phyloP scores from a whole-genome alignment of 2,888 invertebrate genomes.

The Drosophila macrospina region DNA sequence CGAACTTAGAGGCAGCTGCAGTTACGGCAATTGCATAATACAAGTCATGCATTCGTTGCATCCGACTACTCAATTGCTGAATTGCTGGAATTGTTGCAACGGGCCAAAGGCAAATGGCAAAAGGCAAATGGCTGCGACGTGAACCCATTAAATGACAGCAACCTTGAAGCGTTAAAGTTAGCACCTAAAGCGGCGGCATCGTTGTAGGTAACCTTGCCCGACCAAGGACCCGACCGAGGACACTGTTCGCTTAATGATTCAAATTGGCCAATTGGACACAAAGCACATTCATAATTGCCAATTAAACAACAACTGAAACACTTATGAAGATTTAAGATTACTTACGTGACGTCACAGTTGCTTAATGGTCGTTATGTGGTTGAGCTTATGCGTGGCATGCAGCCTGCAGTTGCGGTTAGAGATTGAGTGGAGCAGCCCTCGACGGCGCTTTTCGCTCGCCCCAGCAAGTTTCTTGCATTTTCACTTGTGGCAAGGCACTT shows the following conservation, averaged over 20 bases:
- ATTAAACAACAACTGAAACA: conserved; percentile 18
- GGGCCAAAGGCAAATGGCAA: conserved; percentile 30
- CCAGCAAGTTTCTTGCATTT: conserved; percentile 29
- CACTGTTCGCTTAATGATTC: conserved; percentile 26
- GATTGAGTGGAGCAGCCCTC: conserved; percentile 26
- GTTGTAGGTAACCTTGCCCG: conserved; percentile 47
- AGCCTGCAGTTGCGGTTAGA: conserved; percentile 1
- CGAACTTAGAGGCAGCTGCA: conserved; percentile 1
- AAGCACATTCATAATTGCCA: conserved; percentile 25
- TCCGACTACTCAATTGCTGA: not conserved
- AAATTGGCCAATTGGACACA: conserved; percentile 49
- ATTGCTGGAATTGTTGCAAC: conserved; percentile 38
- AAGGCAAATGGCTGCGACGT: conserved; percentile 41
- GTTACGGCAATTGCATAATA: conserved; percentile 35
- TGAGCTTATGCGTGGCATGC: conserved; percentile 4
- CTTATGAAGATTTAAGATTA: conserved; percentile 18
- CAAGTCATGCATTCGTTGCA: conserved; percentile 30
- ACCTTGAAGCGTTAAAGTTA: conserved; percentile 69
- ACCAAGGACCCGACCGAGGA: conserved; percentile 25
- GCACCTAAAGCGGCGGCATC: conserved; percentile 45
- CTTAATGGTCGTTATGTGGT: conserved; percentile 9
- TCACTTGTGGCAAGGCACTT: conserved; percentile 26
- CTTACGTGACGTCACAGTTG: conserved; percentile 44
- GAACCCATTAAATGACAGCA: conserved; percentile 53
- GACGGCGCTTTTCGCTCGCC: conserved; percentile 17